A percentile compares a stretch with the other conserved stretches of the same genome.
phyloP scores from a whole-genome alignment of 2,797 vertebrate genomes.

The Dendrocincla fuliginosa region DNA sequence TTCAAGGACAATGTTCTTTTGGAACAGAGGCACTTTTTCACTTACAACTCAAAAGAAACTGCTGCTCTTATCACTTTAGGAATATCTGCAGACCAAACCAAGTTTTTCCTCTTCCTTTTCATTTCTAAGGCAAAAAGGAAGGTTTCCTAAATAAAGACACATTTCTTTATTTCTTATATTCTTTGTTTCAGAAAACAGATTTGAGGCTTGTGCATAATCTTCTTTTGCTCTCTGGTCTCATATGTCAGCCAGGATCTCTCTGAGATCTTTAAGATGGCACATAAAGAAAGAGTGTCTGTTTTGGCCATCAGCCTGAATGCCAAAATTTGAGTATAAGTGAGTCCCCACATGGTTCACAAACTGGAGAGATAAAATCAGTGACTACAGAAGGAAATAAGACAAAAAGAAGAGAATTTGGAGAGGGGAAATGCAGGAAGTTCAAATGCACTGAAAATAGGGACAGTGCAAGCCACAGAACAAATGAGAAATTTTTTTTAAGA shows the following conservation, averaged over 20 bases:
- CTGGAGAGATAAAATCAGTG: neutral
- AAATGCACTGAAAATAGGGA: neutral
- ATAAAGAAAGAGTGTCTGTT: neutral
- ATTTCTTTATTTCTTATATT: neutral
- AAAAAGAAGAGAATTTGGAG: neutral
- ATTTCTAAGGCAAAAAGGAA: neutral
- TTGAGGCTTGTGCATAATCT: neutral
- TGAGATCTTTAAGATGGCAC: neutral
- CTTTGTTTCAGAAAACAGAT: neutral
- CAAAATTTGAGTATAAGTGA: neutral
- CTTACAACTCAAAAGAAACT: neutral
- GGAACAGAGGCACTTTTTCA: neutral
- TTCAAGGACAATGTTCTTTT: neutral
- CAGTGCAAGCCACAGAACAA: neutral
- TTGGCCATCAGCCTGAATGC: neutral
- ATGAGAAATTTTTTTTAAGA: neutral
- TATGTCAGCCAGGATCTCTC: neutral
- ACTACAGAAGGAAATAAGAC: neutral
- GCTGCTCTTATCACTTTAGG: neutral
- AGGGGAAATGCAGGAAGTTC: neutral
- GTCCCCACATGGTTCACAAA: neutral
- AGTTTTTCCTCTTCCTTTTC: neutral
- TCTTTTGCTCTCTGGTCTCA: neutral
- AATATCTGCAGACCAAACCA: neutral
- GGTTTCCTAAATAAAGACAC: neutral